A percentile compares a stretch with the other conserved stretches of the same genome.
These are phyloP conservation scores for Panthera tigris DNA, from an alignment of 2,113 vertebrate genomes.

Conservation along the genomic window DNA sequence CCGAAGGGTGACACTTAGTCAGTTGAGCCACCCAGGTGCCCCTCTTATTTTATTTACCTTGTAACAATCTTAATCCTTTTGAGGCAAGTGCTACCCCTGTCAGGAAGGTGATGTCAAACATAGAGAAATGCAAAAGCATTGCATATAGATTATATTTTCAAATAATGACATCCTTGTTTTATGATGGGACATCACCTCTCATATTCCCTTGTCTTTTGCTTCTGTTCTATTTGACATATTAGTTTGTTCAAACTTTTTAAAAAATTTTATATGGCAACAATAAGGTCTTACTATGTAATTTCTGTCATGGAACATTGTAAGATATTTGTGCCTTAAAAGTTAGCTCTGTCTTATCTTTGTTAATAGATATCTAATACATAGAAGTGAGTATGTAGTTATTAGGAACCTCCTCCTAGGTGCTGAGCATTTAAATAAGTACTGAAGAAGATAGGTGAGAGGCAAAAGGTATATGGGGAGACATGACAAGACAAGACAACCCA, in stretches of 20 bases:
- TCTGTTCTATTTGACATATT: neutral
- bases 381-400: neutral
- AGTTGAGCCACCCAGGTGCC: no score
- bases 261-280: neutral
- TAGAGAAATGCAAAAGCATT: neutral
- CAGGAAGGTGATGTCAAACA: neutral
- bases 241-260: conserved; percentile 8
- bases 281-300: neutral
- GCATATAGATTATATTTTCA: neutral
- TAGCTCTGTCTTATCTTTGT: neutral
- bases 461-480: neutral
- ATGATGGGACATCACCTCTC: neutral
- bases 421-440: neutral
- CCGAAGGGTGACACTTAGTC: no score
- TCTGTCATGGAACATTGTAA: neutral
- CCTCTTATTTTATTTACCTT: neutral
- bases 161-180: neutral
- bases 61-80: neutral
- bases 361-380: neutral
- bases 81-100: neutral
- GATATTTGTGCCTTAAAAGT: neutral
- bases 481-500: neutral
- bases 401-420: neutral
- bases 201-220: neutral
- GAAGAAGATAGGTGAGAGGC: neutral